Conservation (phyloP, 2,888 invertebrate genomes). For the Rugalucina vietnamica region DNA sequence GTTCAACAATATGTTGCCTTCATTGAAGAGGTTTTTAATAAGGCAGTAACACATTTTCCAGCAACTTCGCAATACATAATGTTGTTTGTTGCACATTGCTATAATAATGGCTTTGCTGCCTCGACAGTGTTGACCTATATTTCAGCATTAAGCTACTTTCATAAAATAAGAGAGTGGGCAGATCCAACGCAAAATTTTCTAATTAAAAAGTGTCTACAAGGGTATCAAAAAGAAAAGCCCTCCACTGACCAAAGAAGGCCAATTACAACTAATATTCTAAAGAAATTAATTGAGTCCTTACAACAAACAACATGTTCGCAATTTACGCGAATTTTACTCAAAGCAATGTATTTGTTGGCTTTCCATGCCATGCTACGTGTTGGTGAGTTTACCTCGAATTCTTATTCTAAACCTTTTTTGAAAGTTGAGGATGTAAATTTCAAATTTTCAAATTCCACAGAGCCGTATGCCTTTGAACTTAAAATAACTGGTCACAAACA, state of each 20-base stretch:
- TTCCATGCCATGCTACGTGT: constrained; percentile 6
- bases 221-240: neutral
- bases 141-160: neutral
- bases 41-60: neutral
- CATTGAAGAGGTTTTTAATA: neutral
- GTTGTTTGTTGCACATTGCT: neutral
- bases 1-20: neutral
- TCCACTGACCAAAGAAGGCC: neutral
- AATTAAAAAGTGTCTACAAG: neutral
- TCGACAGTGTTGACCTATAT: neutral
- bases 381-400: neutral
- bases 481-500: neutral
- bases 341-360: constrained; percentile 14
- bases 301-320: too few species aligned
- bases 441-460: neutral
- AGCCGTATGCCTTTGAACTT: neutral
- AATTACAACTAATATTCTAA: too few species aligned
- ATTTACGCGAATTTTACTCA: too few species aligned
- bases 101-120: neutral
- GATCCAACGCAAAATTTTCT: neutral
- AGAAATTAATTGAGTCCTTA: too few species aligned
- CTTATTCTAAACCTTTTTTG: neutral
- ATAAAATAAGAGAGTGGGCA: neutral
- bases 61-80: neutral
- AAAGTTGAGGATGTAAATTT: neutral